Evolutionary conservation across 2,113 vertebrate species (phyloP), one percentile per base, ranked within the genome.

Genomic region (Microtus montanus): DNA sequence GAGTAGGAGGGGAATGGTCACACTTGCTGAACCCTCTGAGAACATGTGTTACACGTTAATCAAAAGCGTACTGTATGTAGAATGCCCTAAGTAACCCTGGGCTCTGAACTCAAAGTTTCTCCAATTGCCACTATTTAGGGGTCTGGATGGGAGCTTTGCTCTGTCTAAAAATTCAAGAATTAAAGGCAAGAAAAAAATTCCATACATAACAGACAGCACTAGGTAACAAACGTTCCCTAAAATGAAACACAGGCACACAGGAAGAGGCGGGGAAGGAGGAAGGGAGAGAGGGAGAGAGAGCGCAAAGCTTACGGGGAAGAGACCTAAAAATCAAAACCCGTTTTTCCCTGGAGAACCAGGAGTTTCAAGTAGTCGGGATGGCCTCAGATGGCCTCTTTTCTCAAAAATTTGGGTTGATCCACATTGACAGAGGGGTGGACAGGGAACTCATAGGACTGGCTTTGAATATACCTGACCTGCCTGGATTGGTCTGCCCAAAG

Each of bases 1-100:
- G 30, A 4, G 0, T 17, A 64, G 10, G 24, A 5, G 24, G 7
- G 13, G 9, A 8, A 24, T 15, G 20, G 13, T 1, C 9, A 3
- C 5, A 28, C 68, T 22, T 68, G 12, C 9, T 70, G 52, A 44
- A 26, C 22, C 28, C n/a, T 41, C 35, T 80, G 87, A 80, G 38
- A 66, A 90, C 35, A 52, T 5, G 35, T 64, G 75, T 54, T 58
- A 14, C 7, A 22, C 13, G 5, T 85, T 63, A 63, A 61, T 58
- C 24, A 61, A 13, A 41, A 61, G 12, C 9, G 35, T 26, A 2
- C n/a, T 66, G 88, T 74, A 47, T 19, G 26, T 73, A 13, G 7
- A 38, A 58, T 17, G 11, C 2, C 86, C 35, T 5, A 47, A 26
- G 6, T 77, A 54, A 3, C 41, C 19, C 90, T 92, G 22, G 54